phyloP scores from a whole-genome alignment of 2,113 vertebrate genomes.

The Rhinolophus ferrumequinum region DNA sequence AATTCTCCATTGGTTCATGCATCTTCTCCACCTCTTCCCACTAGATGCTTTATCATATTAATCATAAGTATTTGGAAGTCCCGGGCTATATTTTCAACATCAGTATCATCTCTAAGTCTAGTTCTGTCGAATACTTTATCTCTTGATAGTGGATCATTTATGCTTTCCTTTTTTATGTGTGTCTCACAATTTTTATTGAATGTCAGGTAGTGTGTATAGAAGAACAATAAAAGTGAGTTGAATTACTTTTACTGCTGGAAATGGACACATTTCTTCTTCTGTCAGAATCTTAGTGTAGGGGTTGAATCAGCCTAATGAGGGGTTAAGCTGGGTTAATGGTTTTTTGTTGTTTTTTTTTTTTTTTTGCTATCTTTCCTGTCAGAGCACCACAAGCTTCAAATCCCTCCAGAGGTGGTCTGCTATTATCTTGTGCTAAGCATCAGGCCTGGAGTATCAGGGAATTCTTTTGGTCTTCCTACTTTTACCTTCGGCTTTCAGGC shows the following conservation, averaged over 20 bases:
- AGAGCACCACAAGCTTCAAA: neutral
- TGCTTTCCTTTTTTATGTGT: neutral
- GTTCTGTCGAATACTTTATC: neutral
- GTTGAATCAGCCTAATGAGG: neutral
- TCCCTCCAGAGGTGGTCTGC: too few relatives aligned
- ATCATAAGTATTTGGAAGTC: neutral
- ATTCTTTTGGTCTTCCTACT: neutral
- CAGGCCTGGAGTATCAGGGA: too few relatives aligned
- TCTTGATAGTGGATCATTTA: neutral
- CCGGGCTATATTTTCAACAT: neutral
- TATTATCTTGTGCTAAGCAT: neutral
- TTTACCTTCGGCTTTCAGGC: neutral
- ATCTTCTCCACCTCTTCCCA: neutral
- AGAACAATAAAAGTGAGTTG: too few relatives aligned
- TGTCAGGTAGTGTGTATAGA: neutral
- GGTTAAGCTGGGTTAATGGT: neutral
- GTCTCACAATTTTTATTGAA: neutral
- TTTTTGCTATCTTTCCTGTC: neutral
- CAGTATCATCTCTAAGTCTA: neutral
- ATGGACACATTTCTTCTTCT: neutral
- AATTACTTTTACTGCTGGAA: neutral
- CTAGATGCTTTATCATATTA: neutral
- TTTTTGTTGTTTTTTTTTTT: neutral
- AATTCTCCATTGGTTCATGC: neutral
- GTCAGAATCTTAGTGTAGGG: neutral